Evolutionary conservation across 2,797 vertebrate species (phyloP).

Genomic region (Enteromius unitaeniatus): DNA sequence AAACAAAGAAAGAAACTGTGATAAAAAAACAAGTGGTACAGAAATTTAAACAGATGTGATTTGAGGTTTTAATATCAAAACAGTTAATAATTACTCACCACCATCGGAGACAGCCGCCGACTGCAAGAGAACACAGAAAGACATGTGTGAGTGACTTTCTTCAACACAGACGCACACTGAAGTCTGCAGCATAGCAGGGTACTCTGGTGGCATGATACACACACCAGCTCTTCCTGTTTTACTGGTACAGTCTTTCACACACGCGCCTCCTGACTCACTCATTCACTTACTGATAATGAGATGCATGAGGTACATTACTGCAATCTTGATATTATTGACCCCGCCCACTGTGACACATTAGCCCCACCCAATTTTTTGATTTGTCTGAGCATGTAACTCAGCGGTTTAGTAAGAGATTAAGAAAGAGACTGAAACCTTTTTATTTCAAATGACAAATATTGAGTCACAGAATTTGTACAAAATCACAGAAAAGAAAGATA

Average conservation of each 20-base stretch:
- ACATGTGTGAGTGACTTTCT: constrained; percentile 83
- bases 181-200: constrained; percentile 48
- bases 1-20: background rate
- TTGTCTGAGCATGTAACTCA: constrained; percentile 48
- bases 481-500: background rate
- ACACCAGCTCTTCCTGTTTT: constrained; percentile 51
- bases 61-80: background rate
- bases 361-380: constrained; percentile 35
- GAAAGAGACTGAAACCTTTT: background rate
- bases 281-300: constrained; percentile 40
- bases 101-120: constrained; percentile 97
- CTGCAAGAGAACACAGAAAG: constrained; percentile 90
- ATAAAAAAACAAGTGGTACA: background rate
- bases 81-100: constrained; percentile 83
- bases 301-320: constrained; percentile 59
- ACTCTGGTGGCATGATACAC: constrained; percentile 54
- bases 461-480: background rate
- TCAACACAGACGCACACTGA: constrained; percentile 65
- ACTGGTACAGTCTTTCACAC: constrained; percentile 53
- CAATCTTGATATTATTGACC: constrained; percentile 43
- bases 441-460: background rate
- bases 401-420: background rate
- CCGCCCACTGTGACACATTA: constrained; percentile 36
- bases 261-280: constrained; percentile 42
- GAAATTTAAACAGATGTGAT: constrained; percentile 11